Base-by-base conservation (phyloP, 2,797 vertebrate genomes). In the Dipus sagitta region DNA sequence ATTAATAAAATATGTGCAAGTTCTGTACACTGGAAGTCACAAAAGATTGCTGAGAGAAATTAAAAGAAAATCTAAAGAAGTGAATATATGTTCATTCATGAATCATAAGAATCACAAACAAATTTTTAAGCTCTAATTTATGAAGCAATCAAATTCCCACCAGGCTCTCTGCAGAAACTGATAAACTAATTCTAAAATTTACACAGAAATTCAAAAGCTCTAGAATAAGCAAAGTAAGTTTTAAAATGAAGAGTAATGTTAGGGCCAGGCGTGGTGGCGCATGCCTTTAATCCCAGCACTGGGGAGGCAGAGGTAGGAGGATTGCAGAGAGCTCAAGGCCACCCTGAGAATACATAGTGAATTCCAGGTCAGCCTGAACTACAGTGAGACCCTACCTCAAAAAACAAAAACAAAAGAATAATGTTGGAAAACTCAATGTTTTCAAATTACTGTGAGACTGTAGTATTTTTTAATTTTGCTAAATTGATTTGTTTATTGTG, bases 381-480 rank as follows among this genome's bases (percentile, higher is more conserved):
- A 47, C 6, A 3, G 9, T 47, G 42, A 47, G 42, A 47, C 9
- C 42, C 42, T 47, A 47, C 42, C 42, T 47, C 42, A 47, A 9
- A 47, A 47, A 47, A 47, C 47, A 47, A 47, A 47, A 47, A 47
- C 47, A 47, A 47, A 47, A 78, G 72, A 83, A 64, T 42, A 64
- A 77, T 65, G 47, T 47, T 47, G 47, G 47, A 47, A 47, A 47
- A 47, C 47, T 47, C 47, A n/a, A 34, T 87, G 71, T 68, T 76
- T 82, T 62, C 71, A 88, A 88, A 64, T 52, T 81, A 60, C 71
- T 64, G 62, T 91, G 23, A 78, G 87, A 83, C 32, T 72, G 28
- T 1, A 84, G 42, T 78, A 71, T 47, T 47, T 47, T 47, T 47
- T 47, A 47, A 9, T 47, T 47, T 10, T 47, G 47, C 11, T 47